phyloP scores from a whole-genome alignment of 92 coral and sea anemone genomes.

The Palythoa grandis region DNA sequence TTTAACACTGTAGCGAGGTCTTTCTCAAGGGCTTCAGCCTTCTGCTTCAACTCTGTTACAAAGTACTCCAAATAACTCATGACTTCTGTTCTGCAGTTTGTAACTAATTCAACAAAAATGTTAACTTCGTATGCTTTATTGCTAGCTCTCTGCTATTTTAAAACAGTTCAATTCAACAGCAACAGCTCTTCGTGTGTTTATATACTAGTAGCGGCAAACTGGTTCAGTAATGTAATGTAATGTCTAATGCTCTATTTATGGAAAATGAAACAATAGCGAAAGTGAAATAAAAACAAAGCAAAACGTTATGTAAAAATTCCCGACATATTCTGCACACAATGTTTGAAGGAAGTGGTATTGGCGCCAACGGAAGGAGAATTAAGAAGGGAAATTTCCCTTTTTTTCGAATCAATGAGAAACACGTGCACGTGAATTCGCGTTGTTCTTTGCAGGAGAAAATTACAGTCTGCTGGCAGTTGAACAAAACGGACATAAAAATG shows the following conservation, averaged over 20 bases:
- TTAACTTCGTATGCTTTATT: not conserved
- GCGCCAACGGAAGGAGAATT: too few relatives aligned
- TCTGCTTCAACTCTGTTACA: not conserved
- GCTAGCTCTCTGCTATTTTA: not conserved
- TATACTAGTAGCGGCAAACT: not conserved
- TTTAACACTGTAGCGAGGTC: constrained; percentile 1
- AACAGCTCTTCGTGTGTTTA: not conserved
- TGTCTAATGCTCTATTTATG: not conserved
- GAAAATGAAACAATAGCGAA: not conserved
- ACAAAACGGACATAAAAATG: too few relatives aligned
- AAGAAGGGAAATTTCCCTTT: constrained; percentile 20
- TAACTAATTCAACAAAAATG: not conserved
- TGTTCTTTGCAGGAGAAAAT: too few relatives aligned
- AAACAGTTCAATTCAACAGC: not conserved
- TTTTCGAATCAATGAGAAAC: not conserved
- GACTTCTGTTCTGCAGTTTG: not conserved
- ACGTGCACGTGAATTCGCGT: not conserved
- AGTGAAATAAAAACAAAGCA: not conserved
- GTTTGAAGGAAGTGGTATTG: not conserved
- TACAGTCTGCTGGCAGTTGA: too few relatives aligned
- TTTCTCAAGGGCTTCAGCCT: not conserved
- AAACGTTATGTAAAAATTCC: not conserved
- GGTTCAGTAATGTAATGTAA: not conserved
- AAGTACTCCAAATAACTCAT: not conserved
- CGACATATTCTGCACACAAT: not conserved